Conservation (phyloP, 2,797 vertebrate genomes). For the Lateolabrax maculatus region DNA sequence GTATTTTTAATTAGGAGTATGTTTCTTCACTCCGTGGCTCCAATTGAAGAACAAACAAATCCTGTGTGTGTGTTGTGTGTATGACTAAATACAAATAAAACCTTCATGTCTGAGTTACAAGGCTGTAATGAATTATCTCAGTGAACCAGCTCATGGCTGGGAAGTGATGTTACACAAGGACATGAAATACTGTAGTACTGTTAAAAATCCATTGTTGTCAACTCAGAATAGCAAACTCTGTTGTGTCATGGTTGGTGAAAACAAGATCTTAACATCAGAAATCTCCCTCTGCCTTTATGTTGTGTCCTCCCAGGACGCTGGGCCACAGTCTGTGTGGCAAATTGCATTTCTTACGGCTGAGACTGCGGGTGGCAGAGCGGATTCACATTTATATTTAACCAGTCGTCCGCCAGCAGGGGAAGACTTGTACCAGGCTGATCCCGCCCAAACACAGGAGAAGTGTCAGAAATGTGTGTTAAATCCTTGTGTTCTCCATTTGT, state of each 20-base stretch:
- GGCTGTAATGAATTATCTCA: slow-evolving; percentile 12
- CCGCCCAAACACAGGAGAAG: not conserved
- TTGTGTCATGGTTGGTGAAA: slow-evolving; percentile 1
- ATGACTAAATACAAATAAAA: slow-evolving; percentile 26
- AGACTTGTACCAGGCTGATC: slow-evolving; percentile 19
- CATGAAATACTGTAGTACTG: slow-evolving; percentile 2
- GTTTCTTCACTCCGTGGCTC: slow-evolving; percentile 32
- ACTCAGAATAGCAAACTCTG: slow-evolving; percentile 4
- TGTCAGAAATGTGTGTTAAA: not conserved
- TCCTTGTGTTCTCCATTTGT: not conserved
- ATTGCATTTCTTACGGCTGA: no score
- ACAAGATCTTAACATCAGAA: slow-evolving; percentile 4
- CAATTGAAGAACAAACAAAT: slow-evolving; percentile 31
- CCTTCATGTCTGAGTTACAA: slow-evolving; percentile 16
- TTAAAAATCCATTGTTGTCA: not conserved
- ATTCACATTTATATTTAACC: not conserved
- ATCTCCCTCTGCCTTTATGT: not conserved
- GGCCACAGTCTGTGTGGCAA: not conserved
- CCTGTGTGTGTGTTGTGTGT: not conserved
- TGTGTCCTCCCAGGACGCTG: not conserved
- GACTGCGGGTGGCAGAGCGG: not conserved
- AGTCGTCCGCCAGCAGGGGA: slow-evolving; percentile 49
- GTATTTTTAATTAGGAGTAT: slow-evolving; percentile 47
- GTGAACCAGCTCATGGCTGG: slow-evolving; percentile 25
- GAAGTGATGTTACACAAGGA: slow-evolving; percentile 26